A percentile compares a stretch with the other conserved stretches of the same genome.
phyloP scores from a whole-genome alignment of 1,140 invertebrate species.

The Conus betulinus region DNA sequence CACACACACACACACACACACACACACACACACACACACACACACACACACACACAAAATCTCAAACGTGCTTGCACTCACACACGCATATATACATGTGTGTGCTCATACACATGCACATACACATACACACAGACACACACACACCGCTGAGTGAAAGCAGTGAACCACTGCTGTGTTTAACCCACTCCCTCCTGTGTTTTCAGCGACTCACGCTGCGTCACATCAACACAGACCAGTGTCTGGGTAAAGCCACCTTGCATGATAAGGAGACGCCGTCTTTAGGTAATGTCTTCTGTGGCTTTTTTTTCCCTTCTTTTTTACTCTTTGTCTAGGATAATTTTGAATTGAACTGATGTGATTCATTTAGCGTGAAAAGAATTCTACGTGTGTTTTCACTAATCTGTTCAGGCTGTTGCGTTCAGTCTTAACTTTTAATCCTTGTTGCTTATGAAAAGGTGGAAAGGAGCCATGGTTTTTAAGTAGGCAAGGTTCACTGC shows the following conservation, averaged over 20 bases:
- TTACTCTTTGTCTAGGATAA: neutral
- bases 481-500: too few species aligned
- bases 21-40: slow-evolving; percentile 4
- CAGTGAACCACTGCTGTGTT: slow-evolving; percentile 5
- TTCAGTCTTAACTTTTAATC: neutral
- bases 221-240: slow-evolving; percentile 72
- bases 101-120: neutral
- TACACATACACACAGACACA: neutral
- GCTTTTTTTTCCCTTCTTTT: neutral
- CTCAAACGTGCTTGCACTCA: neutral
- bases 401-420: too few species aligned
- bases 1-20: slow-evolving; percentile 3
- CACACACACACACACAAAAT: neutral
- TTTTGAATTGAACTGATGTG: neutral
- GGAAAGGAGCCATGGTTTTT: too few species aligned
- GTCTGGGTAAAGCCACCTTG: slow-evolving; percentile 64
- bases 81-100: neutral
- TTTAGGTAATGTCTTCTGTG: slow-evolving; percentile 55
- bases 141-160: neutral
- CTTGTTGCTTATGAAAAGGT: neutral
- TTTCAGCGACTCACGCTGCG: slow-evolving; percentile 66
- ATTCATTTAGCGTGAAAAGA: too few species aligned
- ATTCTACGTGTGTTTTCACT: too few species aligned
- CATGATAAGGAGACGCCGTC: slow-evolving; percentile 66
- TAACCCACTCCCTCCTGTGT: slow-evolving; percentile 12